phyloP scores from a whole-genome alignment of 2,888 invertebrate genomes.

The Tolmerus cingulatus region DNA sequence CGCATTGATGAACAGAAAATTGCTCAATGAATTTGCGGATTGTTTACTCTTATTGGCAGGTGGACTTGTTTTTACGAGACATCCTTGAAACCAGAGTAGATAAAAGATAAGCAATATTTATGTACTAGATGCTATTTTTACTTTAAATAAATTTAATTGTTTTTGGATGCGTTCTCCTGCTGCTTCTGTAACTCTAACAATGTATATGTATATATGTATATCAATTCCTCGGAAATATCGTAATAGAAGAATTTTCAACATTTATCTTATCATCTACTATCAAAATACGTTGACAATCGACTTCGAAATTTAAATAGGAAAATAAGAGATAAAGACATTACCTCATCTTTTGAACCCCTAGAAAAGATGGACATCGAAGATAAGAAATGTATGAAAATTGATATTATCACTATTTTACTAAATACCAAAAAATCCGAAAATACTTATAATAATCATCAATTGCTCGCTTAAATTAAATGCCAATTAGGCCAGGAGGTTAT shows the following conservation, averaged over 20 bases:
- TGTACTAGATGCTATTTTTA: not conserved
- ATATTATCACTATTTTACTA: not conserved
- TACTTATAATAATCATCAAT: not conserved
- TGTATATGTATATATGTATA: too few relatives aligned
- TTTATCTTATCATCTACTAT: not conserved
- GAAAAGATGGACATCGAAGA: not conserved
- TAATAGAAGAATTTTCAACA: not conserved
- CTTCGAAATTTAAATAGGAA: not conserved
- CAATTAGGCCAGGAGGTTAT: not conserved
- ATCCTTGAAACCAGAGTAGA: not conserved
- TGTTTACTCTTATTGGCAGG: not conserved
- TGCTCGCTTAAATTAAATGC: not conserved
- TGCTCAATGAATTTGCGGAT: not conserved
- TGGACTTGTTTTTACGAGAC: not conserved
- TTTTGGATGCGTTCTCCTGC: not conserved
- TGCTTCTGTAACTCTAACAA: too few relatives aligned
- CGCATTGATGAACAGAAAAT: not conserved
- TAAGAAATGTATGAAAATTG: not conserved
- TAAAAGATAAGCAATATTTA: not conserved
- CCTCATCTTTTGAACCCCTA: not conserved
- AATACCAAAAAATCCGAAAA: not conserved
- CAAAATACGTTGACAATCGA: not conserved
- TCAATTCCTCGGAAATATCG: not conserved
- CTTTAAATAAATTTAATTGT: not conserved
- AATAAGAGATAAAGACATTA: slow-evolving; percentile 46